Evolutionary conservation across 2,888 invertebrate genomes (phyloP), one percentile per base, ranked within the genome.

Genomic region (Glaucopsyche alexis): DNA sequence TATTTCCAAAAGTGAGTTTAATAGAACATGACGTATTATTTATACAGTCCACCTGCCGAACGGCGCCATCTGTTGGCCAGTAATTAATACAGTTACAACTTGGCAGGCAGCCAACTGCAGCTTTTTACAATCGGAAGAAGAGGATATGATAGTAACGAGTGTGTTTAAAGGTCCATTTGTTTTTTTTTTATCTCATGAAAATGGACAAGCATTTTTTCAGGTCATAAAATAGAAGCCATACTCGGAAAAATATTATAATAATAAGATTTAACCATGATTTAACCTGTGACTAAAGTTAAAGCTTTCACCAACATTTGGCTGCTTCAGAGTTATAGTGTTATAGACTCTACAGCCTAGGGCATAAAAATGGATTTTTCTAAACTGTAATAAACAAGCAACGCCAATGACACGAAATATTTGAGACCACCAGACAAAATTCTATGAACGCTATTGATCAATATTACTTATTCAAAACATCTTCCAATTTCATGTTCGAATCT

Each of bases 11-110:
- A 73, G 67, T 74, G 73, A 55, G 73, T 75, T 75, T 75, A 74
- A 75, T 76, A 71, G 73, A 73, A 72, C 49, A 14, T 38, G 14
- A 29, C 45, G 38, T 49, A 74, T 82, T 29, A 29, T 80, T 55
- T 81, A 85, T 81, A 79, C 75, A 74, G 75, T 77, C 77, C 86
- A 85, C 83, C 84, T 85, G 87, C 77, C 77, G 76, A 76, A 45
- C 64, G 81, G 74, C 82, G 84, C 83, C 88, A 88, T 86, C 87
- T 88, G 88, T 83, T 82, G 84, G 79, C 77, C 79, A 75, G 84
- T 88, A 87, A 89, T 90, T 89, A 89, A 90, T 88, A 83, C 82
- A 74, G 81, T 81, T 80, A 82, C 75, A 75, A 73, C 75, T 77
- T 71, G 71, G 71, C 71, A 19, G 75, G 80, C 87, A 87, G 88